Evolutionary conservation across 2,113 vertebrate genomes (phyloP).

Genomic region (Colius striatus): DNA sequence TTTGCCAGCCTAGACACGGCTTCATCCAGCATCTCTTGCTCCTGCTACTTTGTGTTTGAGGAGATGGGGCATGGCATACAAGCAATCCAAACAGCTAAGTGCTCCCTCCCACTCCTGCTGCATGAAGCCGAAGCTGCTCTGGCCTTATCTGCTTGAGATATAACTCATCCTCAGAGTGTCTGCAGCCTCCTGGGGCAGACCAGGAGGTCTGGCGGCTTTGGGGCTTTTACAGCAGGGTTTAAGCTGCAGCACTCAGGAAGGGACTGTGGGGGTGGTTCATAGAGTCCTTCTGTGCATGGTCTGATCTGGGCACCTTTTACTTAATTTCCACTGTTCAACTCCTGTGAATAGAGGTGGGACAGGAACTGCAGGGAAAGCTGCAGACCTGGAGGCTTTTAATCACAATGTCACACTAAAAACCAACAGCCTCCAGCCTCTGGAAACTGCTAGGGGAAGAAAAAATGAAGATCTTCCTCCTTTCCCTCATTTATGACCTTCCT

Average conservation of each 20-base stretch:
- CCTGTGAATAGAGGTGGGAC: background rate
- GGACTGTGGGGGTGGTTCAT: background rate
- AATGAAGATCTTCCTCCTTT: background rate
- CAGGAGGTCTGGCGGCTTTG: background rate
- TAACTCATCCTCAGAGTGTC: accelerated
- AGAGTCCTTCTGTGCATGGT: background rate
- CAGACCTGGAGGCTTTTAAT: background rate
- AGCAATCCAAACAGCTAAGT: background rate
- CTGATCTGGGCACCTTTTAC: background rate
- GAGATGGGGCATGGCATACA: background rate
- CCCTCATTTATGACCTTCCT: background rate
- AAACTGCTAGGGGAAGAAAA: background rate
- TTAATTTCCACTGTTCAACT: background rate
- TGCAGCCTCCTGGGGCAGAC: background rate
- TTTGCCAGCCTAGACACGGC: background rate
- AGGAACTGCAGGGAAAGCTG: background rate
- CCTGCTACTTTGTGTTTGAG: background rate
- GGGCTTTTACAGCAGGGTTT: background rate
- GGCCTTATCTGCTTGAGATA: background rate
- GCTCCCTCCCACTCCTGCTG: background rate
- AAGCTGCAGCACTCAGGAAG: background rate
- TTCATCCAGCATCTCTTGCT: background rate
- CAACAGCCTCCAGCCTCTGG: background rate
- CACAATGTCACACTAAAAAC: background rate
- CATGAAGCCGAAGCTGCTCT: background rate